Evolutionary conservation across 2,888 invertebrate genomes (phyloP).

Genomic region (Euzetes globulus): DNA sequence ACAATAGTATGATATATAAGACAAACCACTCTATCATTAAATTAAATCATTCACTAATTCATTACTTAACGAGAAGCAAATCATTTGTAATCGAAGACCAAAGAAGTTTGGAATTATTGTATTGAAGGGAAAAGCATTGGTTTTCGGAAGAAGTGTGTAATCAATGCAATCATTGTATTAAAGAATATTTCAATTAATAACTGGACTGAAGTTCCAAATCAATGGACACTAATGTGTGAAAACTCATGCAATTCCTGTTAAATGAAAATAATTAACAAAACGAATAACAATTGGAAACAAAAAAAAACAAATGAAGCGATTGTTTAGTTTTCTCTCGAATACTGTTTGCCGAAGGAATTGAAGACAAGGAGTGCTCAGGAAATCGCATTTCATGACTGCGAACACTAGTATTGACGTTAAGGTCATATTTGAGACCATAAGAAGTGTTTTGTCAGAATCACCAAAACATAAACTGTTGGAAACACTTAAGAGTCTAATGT

Average conservation of each 20-base stretch:
- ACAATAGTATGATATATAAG: neutral
- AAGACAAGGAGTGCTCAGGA: conserved; percentile 5
- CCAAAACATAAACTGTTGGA: neutral
- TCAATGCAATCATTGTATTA: neutral
- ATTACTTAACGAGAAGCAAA: neutral
- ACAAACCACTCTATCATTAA: conserved; percentile 12
- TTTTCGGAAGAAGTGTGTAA: conserved; percentile 1
- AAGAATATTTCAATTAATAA: neutral
- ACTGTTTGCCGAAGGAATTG: conserved; percentile 1
- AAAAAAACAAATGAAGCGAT: conserved; percentile 7
- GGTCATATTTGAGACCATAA: neutral
- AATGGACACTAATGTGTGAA: neutral
- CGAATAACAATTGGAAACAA: neutral
- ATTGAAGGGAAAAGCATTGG: conserved; percentile 2
- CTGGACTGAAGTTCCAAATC: neutral
- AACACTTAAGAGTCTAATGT: neutral
- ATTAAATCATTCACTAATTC: conserved; percentile 13
- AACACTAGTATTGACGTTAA: no score
- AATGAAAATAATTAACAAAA: neutral
- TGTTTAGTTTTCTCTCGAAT: neutral
- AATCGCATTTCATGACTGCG: conserved; percentile 22
- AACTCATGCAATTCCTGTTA: conserved; percentile 1
- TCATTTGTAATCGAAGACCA: neutral
- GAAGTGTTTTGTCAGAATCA: neutral
- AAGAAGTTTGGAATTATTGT: conserved; percentile 13